phyloP scores from a whole-genome alignment of 2,888 invertebrate genomes.

The Thecocarcelia acutangulata region DNA sequence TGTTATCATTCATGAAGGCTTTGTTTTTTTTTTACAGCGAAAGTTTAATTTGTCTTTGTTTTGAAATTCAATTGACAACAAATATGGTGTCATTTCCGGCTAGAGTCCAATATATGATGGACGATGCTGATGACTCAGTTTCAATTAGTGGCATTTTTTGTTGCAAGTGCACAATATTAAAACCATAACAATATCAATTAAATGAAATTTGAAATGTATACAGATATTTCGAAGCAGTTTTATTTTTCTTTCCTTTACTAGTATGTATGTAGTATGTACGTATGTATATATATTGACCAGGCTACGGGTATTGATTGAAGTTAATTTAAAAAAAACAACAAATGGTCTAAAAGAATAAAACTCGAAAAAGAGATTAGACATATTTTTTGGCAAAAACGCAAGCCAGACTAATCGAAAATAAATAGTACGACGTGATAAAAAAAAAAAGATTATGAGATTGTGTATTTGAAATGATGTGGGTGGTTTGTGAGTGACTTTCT shows the following conservation, averaged over 20 bases:
- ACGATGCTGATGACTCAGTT: constrained; percentile 58
- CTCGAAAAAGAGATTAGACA: constrained; percentile 21
- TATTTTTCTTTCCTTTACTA: not conserved
- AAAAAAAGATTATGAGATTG: not conserved
- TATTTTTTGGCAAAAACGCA: not conserved
- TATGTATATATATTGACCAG: not conserved
- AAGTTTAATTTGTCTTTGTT: constrained; percentile 52
- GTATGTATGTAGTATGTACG: too few species aligned
- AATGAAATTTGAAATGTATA: constrained; percentile 33
- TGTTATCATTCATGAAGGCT: constrained; percentile 20
- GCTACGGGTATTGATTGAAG: not conserved
- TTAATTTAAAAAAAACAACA: constrained; percentile 24
- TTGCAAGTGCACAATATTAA: constrained; percentile 19
- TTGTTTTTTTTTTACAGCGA: constrained; percentile 45
- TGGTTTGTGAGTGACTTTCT: constrained; percentile 10
- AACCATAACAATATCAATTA: constrained; percentile 33
- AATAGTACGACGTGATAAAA: constrained; percentile 28
- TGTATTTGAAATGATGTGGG: constrained; percentile 27
- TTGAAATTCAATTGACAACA: constrained; percentile 52
- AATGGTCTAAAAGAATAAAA: constrained; percentile 26
- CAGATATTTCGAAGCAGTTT: not conserved
- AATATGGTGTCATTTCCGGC: constrained; percentile 67
- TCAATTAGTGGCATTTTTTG: constrained; percentile 42
- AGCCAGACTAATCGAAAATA: constrained; percentile 26
- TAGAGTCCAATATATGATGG: constrained; percentile 44